Evolutionary conservation across 2,888 invertebrate species (phyloP), one percentile per base, ranked within the genome.

Genomic region (Bhutanitis thaidina): DNA sequence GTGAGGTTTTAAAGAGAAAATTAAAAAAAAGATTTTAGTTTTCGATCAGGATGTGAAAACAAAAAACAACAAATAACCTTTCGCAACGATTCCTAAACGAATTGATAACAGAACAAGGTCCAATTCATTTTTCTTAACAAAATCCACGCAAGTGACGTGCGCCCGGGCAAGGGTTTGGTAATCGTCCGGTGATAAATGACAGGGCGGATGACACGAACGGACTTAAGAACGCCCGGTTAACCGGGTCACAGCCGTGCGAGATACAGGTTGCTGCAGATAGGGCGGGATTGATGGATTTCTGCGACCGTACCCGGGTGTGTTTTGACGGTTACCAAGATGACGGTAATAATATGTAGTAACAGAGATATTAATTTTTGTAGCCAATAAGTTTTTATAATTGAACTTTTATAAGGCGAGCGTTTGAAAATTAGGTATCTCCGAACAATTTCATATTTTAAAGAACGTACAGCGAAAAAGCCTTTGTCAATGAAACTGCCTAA

Each of bases 171-270:
- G 80, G 79, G 81, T 79, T 20, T 76, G 69, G 75, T 77, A 79
- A 80, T 73, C 79, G 78, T 68, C 74, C 67, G 53, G 74, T 85
- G 81, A 85, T 80, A 82, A 85, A 85, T 78, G 83, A 74, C 71
- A 69, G 67, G 63, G 30, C 65, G 72, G 71, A 62, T 70, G 69
- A 71, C 73, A 64, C 58, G 60, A 62, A 65, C 66, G 68, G 77
- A 69, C 77, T 73, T 69, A 65, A 62, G 71, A 66, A 64, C 60
- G 61, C 53, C 65, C 65, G 67, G 76, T 72, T 74, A 80, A 75
- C 80, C 76, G 76, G 81, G 80, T 77, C 79, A 73, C 71, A 70
- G 63, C 62, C 60, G 53, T 43, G 53, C 43, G 59, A 67, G 69
- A 66, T 69, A 68, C 71, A 70, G 73, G 68, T 67, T 65, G 65